Base-by-base conservation (phyloP, 2,888 invertebrate species). In the Elegia similella region DNA sequence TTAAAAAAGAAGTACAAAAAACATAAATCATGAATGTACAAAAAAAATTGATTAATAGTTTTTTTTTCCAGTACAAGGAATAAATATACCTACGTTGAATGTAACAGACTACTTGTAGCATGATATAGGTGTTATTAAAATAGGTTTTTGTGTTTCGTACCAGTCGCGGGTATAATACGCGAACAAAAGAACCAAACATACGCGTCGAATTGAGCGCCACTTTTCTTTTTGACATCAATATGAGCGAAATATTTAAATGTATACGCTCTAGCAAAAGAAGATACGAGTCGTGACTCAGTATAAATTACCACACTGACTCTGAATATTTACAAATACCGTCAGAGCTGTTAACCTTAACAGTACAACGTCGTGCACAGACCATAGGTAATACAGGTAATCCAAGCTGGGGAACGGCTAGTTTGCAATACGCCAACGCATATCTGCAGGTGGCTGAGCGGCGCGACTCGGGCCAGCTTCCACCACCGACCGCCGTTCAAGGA, bases 121-220 rank as follows among this genome's bases (percentile, higher is more conserved):
- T 61, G 59, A 61, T 60, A 59, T 62, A 68, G 61, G 63, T 75
- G 74, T 74, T 76, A 72, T 81, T 76, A 73, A 76, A 76, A 82
- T 81, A 80, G 71, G 74, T 81, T 83, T 84, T 82, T 78, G 78
- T 83, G 70, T 81, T 80, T 75, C 73, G 73, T 73, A 75, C 77
- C 75, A 78, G 74, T 67, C 71, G 75, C 72, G 69, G 73, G 75
- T 81, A 84, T 84, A 83, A 80, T 76, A 64, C 62, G 70, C 68
- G 72, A 82, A 89, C 88, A 89, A 89, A 86, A 87, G 88, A 86
- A 82, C 68, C 76, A 80, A 84, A 88, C 84, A 82, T 76, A 85
- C 84, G 83, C 76, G 80, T 76, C 86, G 80, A 88, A 87, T 86
- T 70, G 80, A 74, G 71, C 72, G 74, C 76, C 73, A 77, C 75